Evolutionary conservation across 2,888 invertebrate genomes (phyloP).

Genomic region (Dynastes hyllus): DNA sequence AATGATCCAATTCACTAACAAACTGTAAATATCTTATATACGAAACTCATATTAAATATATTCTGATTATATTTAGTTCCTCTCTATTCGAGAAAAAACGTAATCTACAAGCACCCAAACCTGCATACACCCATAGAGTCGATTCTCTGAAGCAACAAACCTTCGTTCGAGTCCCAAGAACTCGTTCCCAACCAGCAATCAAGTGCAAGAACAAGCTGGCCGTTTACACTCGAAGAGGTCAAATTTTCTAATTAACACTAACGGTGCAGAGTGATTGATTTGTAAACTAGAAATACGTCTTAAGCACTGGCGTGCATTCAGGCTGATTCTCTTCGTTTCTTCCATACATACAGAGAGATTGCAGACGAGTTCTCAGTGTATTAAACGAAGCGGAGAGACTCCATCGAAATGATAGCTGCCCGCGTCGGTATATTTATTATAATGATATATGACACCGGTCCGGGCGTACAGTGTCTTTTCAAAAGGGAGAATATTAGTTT

Average conservation of each 20-base stretch:
- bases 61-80: neutral
- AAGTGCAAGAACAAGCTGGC: conserved; percentile 21
- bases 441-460: conserved; percentile 48
- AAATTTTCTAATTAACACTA: conserved; percentile 70
- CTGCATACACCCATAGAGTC: neutral
- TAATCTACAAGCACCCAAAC: neutral
- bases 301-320: conserved; percentile 20
- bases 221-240: conserved; percentile 59
- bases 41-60: neutral
- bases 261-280: conserved; percentile 68
- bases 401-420: conserved; percentile 22
- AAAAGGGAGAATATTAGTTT: conserved; percentile 58
- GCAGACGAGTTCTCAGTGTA: conserved; percentile 11
- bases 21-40: no score
- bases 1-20: no score
- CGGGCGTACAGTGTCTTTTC: conserved; percentile 43
- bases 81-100: neutral
- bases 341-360: no score
- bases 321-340: neutral
- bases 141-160: neutral
- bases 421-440: conserved; percentile 48
- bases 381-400: conserved; percentile 19
- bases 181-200: neutral
- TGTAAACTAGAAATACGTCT: conserved; percentile 62
- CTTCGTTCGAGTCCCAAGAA: neutral